Evolutionary conservation across 2,113 vertebrate species (phyloP), one percentile per base, ranked within the genome.

Genomic region (Tragulus kanchil): DNA sequence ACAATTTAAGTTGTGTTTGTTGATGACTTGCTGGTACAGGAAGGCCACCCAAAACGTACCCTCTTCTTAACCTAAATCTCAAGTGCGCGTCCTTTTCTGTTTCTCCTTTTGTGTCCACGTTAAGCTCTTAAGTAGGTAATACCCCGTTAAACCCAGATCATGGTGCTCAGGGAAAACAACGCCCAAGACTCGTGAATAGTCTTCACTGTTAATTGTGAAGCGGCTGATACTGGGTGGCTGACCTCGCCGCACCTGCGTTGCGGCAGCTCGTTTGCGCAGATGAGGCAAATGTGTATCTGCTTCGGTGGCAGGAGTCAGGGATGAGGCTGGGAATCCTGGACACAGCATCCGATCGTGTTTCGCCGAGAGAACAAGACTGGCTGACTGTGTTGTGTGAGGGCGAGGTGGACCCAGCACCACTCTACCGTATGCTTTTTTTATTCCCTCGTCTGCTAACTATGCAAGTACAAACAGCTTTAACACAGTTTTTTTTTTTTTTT

Each of bases 401-500:
- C 84, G 97, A 98, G 97, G 97, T 97, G 98, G 98, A 98, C 98
- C 98, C 93, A 23, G 97, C 97, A 88, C 93, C 91, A 83, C 96
- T 98, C 98, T 96, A 97, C 98, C 97, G 97, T 98, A 93, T 98
- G 97, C 97, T 97, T 97, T 94, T 98, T 98, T 97, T 94, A 83
- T 98, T 98, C 97, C 98, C 97, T 97, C 93, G 97, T 99, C 98
- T 98, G 97, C 98, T 98, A 98, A 99, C 98, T 98, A 98, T 99
- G 98, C 99, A 99, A 99, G 99, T 99, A 99, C 98, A 99, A 99
- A 99, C 99, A 99, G 99, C 99, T 99, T 99, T 98, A 98, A 99
- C 98, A 98, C 99, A 98, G 96, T 99, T 99, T 99, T 54, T 31
- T 99, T 99, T 99, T 36, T 28, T 28, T 77, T 59, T 85, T 61